These are phyloP conservation scores for Petrocephalus schoutedeni DNA, from an alignment of 2,797 vertebrate species.

Conservation along the genomic window DNA sequence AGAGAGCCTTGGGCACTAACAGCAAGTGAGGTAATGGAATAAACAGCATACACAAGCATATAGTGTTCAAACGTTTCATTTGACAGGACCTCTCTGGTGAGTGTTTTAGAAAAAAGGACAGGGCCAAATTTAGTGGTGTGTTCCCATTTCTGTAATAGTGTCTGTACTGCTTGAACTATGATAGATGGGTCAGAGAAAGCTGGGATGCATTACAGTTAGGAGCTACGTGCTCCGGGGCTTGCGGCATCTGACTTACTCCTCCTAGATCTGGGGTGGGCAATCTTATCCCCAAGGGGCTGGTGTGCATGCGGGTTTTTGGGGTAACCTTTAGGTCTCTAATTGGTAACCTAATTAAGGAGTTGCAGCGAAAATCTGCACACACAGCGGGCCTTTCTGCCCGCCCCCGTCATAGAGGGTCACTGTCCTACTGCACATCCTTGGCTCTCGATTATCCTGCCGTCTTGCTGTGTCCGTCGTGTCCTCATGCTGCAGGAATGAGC, in stretches of 20 bases:
- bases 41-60: conserved; percentile 34
- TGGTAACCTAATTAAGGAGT: no score
- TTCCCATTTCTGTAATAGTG: conserved; percentile 20
- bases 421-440: not conserved
- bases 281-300: no score
- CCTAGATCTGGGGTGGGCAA: not conserved
- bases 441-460: not conserved
- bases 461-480: not conserved
- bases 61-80: conserved; percentile 21
- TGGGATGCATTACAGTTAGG: conserved; percentile 3
- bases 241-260: conserved; percentile 32
- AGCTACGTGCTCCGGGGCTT: not conserved
- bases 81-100: conserved; percentile 22
- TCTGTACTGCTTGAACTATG: conserved; percentile 35
- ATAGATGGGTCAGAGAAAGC: conserved; percentile 37
- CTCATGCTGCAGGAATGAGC: not conserved
- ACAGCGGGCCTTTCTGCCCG: no score
- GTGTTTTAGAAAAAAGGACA: not conserved
- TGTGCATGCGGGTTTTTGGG: no score
- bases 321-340: no score
- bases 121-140: conserved; percentile 32
- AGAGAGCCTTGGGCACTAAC: not conserved
- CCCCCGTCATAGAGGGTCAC: not conserved
- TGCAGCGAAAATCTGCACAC: no score
- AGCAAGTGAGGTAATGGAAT: conserved; percentile 25